A percentile compares a stretch with the other conserved stretches of the same genome.
phyloP scores from a whole-genome alignment of 1,140 invertebrate genomes.

The Trialeurodes vaporariorum region DNA sequence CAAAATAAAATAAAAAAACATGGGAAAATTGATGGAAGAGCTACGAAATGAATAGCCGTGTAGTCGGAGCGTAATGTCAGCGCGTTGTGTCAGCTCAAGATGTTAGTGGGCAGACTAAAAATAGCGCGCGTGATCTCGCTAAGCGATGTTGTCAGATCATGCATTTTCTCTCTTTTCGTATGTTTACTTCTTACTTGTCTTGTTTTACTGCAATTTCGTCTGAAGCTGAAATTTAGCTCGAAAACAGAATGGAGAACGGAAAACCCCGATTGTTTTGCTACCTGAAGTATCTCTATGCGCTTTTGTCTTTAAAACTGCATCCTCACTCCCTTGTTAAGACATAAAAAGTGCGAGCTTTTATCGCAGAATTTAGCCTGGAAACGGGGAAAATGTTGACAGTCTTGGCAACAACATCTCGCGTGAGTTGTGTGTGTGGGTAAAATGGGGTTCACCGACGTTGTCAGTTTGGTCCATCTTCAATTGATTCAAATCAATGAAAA shows the following conservation, averaged over 20 bases:
- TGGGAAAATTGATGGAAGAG: not conserved
- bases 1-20: not conserved
- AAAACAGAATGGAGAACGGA: not conserved
- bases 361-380: too few relatives aligned
- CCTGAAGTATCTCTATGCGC: not conserved
- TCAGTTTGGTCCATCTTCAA: too few relatives aligned
- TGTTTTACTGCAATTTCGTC: not conserved
- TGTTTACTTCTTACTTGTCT: not conserved
- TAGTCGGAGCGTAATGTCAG: not conserved
- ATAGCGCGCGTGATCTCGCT: not conserved
- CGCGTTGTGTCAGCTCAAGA: not conserved
- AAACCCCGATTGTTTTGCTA: not conserved
- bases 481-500: too few relatives aligned
- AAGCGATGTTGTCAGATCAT: not conserved
- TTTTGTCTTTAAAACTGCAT: not conserved
- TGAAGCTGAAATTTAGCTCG: not conserved
- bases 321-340: too few relatives aligned
- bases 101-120: not conserved
- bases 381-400: too few relatives aligned
- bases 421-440: too few relatives aligned
- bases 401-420: too few relatives aligned
- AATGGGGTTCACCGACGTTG: too few relatives aligned
- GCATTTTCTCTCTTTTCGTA: not conserved
- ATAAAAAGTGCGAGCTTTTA: too few relatives aligned
- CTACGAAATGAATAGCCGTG: not conserved